Evolutionary conservation across 1,140 invertebrate species (phyloP), one percentile per base, ranked within the genome.

Genomic region (Apis dorsata): DNA sequence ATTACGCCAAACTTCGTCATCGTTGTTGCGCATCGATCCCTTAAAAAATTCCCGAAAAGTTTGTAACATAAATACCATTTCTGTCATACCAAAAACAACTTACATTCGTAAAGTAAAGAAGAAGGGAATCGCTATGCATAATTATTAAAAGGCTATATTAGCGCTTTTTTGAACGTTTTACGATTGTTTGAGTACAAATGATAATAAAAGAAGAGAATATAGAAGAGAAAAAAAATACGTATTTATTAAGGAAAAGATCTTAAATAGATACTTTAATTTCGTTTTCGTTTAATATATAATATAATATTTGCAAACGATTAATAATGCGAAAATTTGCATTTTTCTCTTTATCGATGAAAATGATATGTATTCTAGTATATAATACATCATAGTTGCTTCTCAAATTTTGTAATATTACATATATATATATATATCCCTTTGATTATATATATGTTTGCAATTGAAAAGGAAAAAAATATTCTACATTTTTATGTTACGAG

Each of bases 51-150:
- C 24, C 24, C 81, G 90, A 44, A 92, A 93, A 13, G 68, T 88
- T 10, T 89, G 85, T 66, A 91, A 90, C 53, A 86, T 91, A 13
- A 91, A 91, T 13, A 78, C 91, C 34, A 86, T 91, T 66, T 92
- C 90, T 2, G 86, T 91, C 11, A 86, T 86, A 53, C 89, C 89
- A 0, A 92, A 92, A 65, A 87, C 89, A 4, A 93, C 90, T 11
- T 92, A 91, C 10, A 91, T 93, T 49, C 86, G 81, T 12, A 44
- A 21, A 11, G 2, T 7, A 12, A 44, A 44, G 5, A 4, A 44
- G 34, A 68, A 68, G 19, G 11, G 19, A 44, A 11, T 68, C 34
- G 19, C 1, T 34, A 34, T 9, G 12, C 3, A 68, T 1, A 1
- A 44, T 10, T 1, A 12, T 1, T 19, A 0, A 19, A 10, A 11